These are phyloP conservation scores for Drosophila nr. fundita DNA, from an alignment of 2,888 invertebrate genomes.

Conservation along the genomic window DNA sequence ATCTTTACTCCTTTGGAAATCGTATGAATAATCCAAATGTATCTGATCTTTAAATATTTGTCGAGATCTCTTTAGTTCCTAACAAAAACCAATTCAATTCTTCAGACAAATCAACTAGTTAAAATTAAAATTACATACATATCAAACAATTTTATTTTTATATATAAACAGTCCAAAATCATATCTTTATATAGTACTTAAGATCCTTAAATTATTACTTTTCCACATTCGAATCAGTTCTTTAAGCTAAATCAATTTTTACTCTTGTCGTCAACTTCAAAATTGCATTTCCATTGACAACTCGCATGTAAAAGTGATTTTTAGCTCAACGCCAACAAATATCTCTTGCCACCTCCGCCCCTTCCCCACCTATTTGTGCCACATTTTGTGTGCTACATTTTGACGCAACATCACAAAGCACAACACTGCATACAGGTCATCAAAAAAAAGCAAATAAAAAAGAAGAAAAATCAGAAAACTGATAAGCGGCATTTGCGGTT, in stretches of 20 bases:
- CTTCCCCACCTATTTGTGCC: conserved; percentile 2
- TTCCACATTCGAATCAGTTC: not conserved
- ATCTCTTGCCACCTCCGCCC: not conserved
- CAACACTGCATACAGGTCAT: conserved; percentile 1
- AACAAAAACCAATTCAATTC: not conserved
- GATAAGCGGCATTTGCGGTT: conserved; percentile 53
- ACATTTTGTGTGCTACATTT: conserved; percentile 28
- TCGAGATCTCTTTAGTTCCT: not conserved
- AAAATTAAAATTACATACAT: too few relatives aligned
- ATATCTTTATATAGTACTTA: not conserved
- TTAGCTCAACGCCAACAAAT: not conserved
- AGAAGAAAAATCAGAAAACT: conserved; percentile 14
- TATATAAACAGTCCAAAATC: too few relatives aligned
- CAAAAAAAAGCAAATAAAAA: conserved; percentile 9
- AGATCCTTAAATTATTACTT: not conserved
- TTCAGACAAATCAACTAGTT: not conserved
- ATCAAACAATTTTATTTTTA: not conserved
- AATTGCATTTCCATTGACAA: not conserved
- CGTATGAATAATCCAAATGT: not conserved
- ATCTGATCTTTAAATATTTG: not conserved
- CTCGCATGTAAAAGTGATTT: not conserved
- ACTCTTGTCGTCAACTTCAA: not conserved
- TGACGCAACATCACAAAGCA: conserved; percentile 15
- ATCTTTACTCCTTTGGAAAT: not conserved
- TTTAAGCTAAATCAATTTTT: not conserved